Evolutionary conservation across 2,888 invertebrate genomes (phyloP), one percentile per base, ranked within the genome.

Genomic region (Melanargia galathea): DNA sequence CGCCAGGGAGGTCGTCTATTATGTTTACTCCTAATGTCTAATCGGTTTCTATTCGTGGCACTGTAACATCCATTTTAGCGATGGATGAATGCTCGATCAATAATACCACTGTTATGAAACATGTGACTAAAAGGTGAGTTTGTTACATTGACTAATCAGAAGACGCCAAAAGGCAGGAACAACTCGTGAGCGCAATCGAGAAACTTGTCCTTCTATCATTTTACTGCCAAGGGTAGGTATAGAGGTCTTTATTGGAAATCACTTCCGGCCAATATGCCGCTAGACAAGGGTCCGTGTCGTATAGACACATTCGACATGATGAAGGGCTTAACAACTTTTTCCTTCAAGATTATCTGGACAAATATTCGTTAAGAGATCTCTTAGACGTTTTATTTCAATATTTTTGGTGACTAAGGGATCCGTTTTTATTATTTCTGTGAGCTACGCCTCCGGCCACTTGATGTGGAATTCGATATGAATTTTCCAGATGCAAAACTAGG

Each of bases 211-310:
- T 56, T 63, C 60, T 26, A 63, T 64, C 62, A 67, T 69, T 63
- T 62, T 40, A 49, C 57, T 56, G 45, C 57, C 45, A 58, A 64
- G 65, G 64, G 60, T 65, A 57, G 64, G 60, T 65, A 57, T 55
- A 56, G 60, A 69, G 65, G 57, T 67, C 69, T 69, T 69, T 69
- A 69, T 66, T 66, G 69, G 64, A 67, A 69, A 67, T 69, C 68
- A 69, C 68, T 69, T 69, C 66, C 69, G 69, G 63, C 64, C 69
- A 69, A 69, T 69, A 65, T 68, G 67, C 66, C 67, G 63, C 61
- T 56, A 61, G 64, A 67, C 66, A 63, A 66, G 69, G 69, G 69
- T 65, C 57, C 57, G 54, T 51, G 65, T 67, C 63, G 62, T 62
- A 66, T 64, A 67, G 66, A 67, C 64, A 67, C 62, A 65, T 67